Base-by-base conservation (phyloP, 2,113 vertebrate species). In the Halcyon malimbica region DNA sequence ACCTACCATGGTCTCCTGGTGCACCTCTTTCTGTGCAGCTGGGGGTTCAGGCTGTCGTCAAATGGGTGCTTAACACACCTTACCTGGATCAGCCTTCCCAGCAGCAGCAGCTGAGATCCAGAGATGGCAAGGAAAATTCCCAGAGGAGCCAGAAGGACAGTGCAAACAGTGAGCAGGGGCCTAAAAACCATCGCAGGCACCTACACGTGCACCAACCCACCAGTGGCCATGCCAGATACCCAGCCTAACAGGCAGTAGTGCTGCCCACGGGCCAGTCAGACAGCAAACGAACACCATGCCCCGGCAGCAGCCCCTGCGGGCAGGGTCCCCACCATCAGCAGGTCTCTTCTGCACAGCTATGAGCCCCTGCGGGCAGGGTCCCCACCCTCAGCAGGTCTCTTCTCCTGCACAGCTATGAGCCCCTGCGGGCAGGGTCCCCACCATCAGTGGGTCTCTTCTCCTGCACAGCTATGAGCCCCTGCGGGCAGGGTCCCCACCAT, bases 241-340 rank as follows among this genome's bases (percentile, higher is more conserved):
- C 37, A 46, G 54, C 21, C 13, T 3, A 0, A 29, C 39, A 28
- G n/a, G 56, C 18, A 16, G 54, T 2, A 25, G n/a, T n/a, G 68
- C 35, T 71, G 31, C 42, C 60, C 23, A 20, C 0, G 1, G 37
- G 14, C 13, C 23, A 41, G 31, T 48, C 25, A 77, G 11, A 44
- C 13, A 46, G 20, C 60, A 75, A 64, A n/a, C 9, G 16, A 41
- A 48, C 2, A 0, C 23, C 1, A 0, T 25, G 33, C 37, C 35
- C 53, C 75, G 37, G 33, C 79, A 79, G 19, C 79, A 83, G 53
- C 10, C 39, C 13, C 64, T 60, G 26, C 1, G 0, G 50, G 31
- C 28, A 51, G 25, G 7, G 28, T 50, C 42, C 35, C 60, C 56
- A 14, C 9, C 0, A 0, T 4, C 15, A n/a, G n/a, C n/a, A n/a